Conservation (phyloP, 2,113 vertebrate genomes). For the Symphodus melops region DNA sequence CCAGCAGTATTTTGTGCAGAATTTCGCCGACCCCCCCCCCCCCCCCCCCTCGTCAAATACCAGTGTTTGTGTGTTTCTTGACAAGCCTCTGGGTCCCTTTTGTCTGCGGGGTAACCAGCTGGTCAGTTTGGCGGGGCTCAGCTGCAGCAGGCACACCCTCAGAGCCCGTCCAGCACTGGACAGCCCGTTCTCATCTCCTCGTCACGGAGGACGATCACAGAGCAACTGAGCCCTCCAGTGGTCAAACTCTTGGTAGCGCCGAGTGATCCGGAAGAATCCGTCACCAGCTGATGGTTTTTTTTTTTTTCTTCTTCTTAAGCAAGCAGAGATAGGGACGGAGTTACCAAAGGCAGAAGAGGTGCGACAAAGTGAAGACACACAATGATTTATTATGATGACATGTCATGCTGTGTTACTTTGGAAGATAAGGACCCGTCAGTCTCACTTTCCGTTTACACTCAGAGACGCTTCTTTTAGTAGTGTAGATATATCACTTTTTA, state of each 20-base stretch:
- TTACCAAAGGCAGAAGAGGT: background rate
- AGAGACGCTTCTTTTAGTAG: background rate
- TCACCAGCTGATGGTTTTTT: background rate
- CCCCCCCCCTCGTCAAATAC: conserved; percentile 53
- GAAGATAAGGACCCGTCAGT: background rate
- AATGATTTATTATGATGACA: background rate
- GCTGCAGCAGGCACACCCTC: conserved; percentile 51
- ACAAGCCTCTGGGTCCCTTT: conserved; percentile 69
- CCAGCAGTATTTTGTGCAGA: conserved; percentile 75
- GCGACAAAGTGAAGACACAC: background rate
- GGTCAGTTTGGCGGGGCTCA: conserved; percentile 55
- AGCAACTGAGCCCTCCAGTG: conserved; percentile 72
- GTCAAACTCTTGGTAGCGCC: conserved; percentile 11
- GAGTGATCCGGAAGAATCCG: background rate
- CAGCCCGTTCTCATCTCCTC: background rate
- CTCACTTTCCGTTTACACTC: background rate
- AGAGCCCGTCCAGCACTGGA: background rate
- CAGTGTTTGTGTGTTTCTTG: conserved; percentile 71
- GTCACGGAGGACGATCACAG: conserved; percentile 20
- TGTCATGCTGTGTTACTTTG: background rate
- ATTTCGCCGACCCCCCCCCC: conserved; percentile 37
- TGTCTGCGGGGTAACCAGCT: conserved; percentile 69
- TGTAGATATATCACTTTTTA: too few relatives aligned
- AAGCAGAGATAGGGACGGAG: background rate
- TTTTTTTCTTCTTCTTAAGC: too few relatives aligned